These are phyloP conservation scores for Caenorhabditis sp. DNA, from an alignment of 2,888 invertebrate genomes.

Conservation along the genomic window DNA sequence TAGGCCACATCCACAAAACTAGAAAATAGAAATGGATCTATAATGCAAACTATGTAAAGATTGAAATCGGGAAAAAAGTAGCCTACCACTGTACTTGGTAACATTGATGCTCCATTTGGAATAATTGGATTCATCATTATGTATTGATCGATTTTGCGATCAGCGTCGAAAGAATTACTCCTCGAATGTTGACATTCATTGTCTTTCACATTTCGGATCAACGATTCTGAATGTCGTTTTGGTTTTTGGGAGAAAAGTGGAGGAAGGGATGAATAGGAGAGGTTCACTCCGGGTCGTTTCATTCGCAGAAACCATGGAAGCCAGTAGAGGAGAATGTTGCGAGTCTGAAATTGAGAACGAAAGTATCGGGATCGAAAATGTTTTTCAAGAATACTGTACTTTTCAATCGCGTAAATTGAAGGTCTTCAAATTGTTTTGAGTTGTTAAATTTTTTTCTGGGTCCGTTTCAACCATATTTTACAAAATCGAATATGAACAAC, in stretches of 20 bases:
- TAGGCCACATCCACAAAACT: no score
- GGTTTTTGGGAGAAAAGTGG: conserved; percentile 63
- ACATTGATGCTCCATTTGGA: conserved; percentile 35
- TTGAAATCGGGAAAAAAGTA: no score
- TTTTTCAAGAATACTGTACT: no score
- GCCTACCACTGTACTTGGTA: conserved; percentile 25
- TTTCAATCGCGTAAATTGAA: no score
- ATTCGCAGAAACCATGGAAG: conserved; percentile 69
- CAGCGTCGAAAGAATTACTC: conserved; percentile 61
- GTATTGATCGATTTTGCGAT: conserved; percentile 56
- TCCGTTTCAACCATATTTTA: no score
- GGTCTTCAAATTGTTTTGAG: no score
- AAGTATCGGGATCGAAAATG: no score
- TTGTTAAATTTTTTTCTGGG: no score
- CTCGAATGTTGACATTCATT: conserved; percentile 53
- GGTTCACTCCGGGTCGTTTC: conserved; percentile 65
- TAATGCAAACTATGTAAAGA: no score
- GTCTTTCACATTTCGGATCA: conserved; percentile 68
- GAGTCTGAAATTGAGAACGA: conserved; percentile 62
- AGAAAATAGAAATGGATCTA: no score
- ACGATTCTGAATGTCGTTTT: conserved; percentile 66
- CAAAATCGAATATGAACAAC: no score
- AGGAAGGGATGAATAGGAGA: conserved; percentile 63
- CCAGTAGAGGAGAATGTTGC: conserved; percentile 68
- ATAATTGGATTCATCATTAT: conserved; percentile 46